phyloP scores from a whole-genome alignment of 2,113 vertebrate species.

The Myiagra hebetior region DNA sequence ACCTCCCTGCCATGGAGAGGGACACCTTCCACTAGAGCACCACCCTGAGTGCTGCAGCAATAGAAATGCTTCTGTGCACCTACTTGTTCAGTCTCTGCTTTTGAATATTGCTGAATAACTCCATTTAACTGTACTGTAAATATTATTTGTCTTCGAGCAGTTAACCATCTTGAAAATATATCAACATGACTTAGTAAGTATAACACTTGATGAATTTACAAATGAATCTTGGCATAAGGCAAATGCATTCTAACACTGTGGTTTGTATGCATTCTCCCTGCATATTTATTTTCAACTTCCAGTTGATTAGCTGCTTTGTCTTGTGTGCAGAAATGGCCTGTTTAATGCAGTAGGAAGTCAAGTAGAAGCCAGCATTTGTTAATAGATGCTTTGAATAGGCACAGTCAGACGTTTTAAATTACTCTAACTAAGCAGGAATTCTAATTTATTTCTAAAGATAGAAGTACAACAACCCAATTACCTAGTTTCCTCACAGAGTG shows the following conservation, averaged over 20 bases:
- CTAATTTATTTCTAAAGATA: constrained; percentile 59
- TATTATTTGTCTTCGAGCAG: constrained; percentile 16
- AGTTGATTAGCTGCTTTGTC: constrained; percentile 42
- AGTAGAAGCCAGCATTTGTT: constrained; percentile 14
- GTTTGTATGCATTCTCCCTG: constrained; percentile 41
- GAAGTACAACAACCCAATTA: constrained; percentile 36
- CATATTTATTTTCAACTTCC: constrained; percentile 22
- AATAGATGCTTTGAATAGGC: constrained; percentile 32
- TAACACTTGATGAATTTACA: constrained; percentile 28
- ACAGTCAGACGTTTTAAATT: constrained; percentile 40
- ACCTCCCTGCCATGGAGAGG: neutral
- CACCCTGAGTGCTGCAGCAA: neutral
- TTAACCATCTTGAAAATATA: constrained; percentile 26
- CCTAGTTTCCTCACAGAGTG: constrained; percentile 25
- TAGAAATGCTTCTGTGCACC: neutral
- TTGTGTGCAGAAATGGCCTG: constrained; percentile 13
- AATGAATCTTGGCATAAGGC: constrained; percentile 36
- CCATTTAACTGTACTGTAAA: neutral
- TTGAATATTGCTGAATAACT: neutral
- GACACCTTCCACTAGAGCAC: neutral
- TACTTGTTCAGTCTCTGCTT: neutral
- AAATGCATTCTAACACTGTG: neutral
- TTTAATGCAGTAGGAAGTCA: constrained; percentile 28
- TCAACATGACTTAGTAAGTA: constrained; percentile 1
- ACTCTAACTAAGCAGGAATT: constrained; percentile 47